phyloP scores from a whole-genome alignment of 30 jellyfish, hydroid and myxozoan species.

The Nemopilema nomurai region DNA sequence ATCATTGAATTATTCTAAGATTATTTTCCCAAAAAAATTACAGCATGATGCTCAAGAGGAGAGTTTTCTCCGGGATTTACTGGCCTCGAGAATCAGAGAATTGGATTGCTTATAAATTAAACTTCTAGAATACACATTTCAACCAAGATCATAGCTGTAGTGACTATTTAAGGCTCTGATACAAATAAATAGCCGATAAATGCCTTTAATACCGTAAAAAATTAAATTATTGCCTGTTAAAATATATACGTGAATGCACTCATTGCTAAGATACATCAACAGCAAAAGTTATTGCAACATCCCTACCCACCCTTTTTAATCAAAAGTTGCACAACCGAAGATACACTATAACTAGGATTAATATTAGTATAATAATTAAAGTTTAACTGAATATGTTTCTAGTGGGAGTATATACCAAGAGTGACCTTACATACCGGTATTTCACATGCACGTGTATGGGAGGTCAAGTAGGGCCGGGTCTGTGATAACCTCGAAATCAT shows the following conservation, averaged over 20 bases:
- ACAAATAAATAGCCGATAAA: not conserved
- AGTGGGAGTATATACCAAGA: not conserved
- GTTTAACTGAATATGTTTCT: not conserved
- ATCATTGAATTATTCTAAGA: no score
- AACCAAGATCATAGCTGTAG: not conserved
- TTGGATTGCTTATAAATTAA: no score
- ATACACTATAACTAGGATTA: not conserved
- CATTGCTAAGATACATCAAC: not conserved
- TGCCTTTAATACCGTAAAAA: not conserved
- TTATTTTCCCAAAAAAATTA: not conserved
- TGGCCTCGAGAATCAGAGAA: no score
- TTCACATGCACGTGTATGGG: constrained; percentile 46
- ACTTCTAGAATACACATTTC: not conserved
- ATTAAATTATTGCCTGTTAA: not conserved
- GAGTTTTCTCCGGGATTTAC: no score
- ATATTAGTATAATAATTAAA: not conserved
- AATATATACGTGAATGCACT: not conserved
- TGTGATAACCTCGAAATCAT: constrained; percentile 59
- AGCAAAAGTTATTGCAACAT: not conserved
- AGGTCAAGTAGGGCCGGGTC: constrained; percentile 59
- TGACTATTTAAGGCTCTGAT: not conserved
- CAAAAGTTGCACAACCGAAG: not conserved
- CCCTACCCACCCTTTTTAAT: not conserved
- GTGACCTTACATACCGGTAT: not conserved
- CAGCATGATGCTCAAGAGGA: not conserved